These are phyloP conservation scores for Sebastes iracundus DNA, from an alignment of 2,797 vertebrate species.

Conservation along the genomic window DNA sequence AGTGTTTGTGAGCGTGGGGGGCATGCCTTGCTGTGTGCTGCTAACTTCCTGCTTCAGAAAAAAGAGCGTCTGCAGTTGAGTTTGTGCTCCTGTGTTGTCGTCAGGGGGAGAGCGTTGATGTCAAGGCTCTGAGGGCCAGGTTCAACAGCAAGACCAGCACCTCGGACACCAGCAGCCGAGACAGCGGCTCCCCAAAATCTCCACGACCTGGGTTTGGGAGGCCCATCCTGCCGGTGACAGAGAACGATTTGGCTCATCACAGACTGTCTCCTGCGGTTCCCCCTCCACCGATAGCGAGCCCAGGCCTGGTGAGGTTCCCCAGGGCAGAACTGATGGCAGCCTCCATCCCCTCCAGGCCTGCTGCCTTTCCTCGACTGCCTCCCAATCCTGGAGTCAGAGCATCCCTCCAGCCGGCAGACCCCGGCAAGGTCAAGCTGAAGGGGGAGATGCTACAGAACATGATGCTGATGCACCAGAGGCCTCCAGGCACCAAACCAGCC, in stretches of 20 bases:
- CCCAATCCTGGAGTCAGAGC: constrained; percentile 34
- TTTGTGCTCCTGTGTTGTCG: constrained; percentile 33
- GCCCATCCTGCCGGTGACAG: constrained; percentile 11
- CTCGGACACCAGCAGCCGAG: constrained; percentile 54
- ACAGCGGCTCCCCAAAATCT: constrained; percentile 63
- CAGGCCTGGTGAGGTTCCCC: constrained; percentile 32
- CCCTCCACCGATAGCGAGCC: background rate
- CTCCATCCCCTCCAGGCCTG: constrained; percentile 1
- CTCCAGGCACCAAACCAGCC: background rate
- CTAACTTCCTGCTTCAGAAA: constrained; percentile 69
- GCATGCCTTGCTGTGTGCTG: constrained; percentile 48
- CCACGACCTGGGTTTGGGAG: constrained; percentile 57
- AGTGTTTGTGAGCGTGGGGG: constrained; percentile 28
- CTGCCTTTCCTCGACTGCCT: constrained; percentile 50
- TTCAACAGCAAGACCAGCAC: constrained; percentile 70
- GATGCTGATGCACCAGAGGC: constrained; percentile 62
- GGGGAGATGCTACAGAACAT: constrained; percentile 76
- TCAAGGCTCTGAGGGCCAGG: constrained; percentile 80
- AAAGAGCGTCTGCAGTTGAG: constrained; percentile 26
- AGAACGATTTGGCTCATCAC: constrained; percentile 47
- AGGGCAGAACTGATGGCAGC: constrained; percentile 17
- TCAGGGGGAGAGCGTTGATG: constrained; percentile 79
- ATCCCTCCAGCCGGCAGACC: constrained; percentile 6
- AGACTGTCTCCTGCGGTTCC: constrained; percentile 41
- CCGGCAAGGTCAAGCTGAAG: constrained; percentile 57